Conservation (phyloP, 2,888 invertebrate species). For the Chromoteleia sp. region DNA sequence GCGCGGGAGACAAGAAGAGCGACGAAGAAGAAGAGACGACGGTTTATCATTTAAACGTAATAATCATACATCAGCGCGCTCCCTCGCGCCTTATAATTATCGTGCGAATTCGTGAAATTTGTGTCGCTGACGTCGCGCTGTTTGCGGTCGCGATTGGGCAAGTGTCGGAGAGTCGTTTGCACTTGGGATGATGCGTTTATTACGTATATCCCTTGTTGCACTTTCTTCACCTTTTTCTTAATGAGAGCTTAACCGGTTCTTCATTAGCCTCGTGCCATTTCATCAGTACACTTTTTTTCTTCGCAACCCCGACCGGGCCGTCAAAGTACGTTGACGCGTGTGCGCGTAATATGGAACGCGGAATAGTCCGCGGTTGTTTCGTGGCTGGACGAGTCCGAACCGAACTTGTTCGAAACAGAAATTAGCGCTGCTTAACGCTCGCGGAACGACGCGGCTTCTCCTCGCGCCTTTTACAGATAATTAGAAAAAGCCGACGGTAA, state of each 20-base stretch:
- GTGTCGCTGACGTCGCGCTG: conserved; percentile 69
- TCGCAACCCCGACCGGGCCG: neutral
- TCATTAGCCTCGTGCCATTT: conserved; percentile 69
- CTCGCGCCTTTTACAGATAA: conserved; percentile 20
- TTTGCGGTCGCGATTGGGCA: conserved; percentile 78
- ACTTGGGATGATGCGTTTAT: conserved; percentile 77
- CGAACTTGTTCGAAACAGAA: no score
- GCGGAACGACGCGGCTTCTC: conserved; percentile 19
- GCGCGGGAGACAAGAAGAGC: conserved; percentile 37
- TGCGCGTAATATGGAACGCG: conserved; percentile 23
- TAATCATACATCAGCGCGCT: conserved; percentile 76
- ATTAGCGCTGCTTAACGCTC: conserved; percentile 23
- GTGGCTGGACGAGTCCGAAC: no score
- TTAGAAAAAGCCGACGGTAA: conserved; percentile 31
- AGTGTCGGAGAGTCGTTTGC: conserved; percentile 74
- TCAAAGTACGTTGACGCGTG: conserved; percentile 45
- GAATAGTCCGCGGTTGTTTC: neutral
- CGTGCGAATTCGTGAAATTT: conserved; percentile 80
- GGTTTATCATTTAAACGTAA: conserved; percentile 76
- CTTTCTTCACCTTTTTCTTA: conserved; percentile 68
- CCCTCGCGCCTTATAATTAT: conserved; percentile 76
- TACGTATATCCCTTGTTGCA: conserved; percentile 66
- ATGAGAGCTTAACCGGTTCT: conserved; percentile 69
- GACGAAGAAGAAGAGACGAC: conserved; percentile 27
- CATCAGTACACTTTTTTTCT: conserved; percentile 55